Conservation (phyloP, 2,113 vertebrate genomes). For the Sporophila hypoxantha region DNA sequence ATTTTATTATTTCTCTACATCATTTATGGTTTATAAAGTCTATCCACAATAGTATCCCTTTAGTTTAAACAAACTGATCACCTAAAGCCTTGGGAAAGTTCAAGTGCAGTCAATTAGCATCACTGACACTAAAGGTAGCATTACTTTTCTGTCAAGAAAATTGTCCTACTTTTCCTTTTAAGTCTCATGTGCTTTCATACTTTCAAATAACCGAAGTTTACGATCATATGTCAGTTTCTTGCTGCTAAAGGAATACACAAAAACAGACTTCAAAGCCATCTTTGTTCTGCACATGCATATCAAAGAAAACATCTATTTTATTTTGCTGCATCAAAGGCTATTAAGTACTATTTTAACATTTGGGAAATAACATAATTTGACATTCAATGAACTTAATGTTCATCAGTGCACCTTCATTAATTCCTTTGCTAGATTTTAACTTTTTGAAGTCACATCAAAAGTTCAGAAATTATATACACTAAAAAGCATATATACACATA, state of each 20-base stretch:
- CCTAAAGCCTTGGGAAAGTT: not conserved
- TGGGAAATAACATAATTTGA: slow-evolving; percentile 67
- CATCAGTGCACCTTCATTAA: slow-evolving; percentile 68
- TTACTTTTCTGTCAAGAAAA: not conserved
- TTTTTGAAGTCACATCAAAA: slow-evolving; percentile 78
- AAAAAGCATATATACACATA: not conserved
- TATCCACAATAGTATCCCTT: not conserved
- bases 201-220: slow-evolving; percentile 24
- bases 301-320: slow-evolving; percentile 66
- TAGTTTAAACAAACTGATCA: not conserved
- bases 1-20: not conserved
- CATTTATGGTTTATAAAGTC: not conserved
- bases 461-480: slow-evolving; percentile 38
- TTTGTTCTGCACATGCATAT: slow-evolving; percentile 51
- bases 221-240: slow-evolving; percentile 5
- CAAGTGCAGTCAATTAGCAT: slow-evolving; percentile 20
- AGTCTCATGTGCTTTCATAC: slow-evolving; percentile 9
- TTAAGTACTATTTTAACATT: slow-evolving; percentile 69
- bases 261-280: slow-evolving; percentile 44
- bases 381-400: slow-evolving; percentile 62
- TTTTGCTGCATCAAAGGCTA: slow-evolving; percentile 71
- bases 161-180: slow-evolving; percentile 48
- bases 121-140: not conserved
- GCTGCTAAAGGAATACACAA: slow-evolving; percentile 17
- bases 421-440: slow-evolving; percentile 35